These are phyloP conservation scores for Psittacula derbiana DNA, from an alignment of 2,797 vertebrate species.

Conservation along the genomic window DNA sequence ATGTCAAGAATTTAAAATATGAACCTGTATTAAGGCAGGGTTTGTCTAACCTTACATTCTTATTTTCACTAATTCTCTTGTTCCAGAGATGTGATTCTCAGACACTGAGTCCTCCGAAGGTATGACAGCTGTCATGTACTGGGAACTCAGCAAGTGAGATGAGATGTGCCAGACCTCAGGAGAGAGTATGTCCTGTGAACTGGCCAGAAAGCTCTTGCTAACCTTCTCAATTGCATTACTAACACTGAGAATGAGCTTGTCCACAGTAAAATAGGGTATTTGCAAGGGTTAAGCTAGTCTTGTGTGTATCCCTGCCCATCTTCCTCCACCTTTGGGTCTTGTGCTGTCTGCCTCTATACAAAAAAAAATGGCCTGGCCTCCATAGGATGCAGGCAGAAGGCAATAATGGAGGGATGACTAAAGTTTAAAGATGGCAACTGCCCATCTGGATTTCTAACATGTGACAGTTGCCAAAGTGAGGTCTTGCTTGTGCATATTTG, in stretches of 20 bases:
- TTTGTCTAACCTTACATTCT: background rate
- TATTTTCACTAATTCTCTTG: background rate
- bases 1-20: background rate
- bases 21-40: fast-evolving
- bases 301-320: background rate
- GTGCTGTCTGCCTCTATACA: background rate
- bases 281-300: background rate
- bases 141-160: background rate
- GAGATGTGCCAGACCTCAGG: background rate
- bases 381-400: background rate
- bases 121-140: background rate
- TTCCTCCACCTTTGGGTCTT: background rate
- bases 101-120: background rate
- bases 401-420: background rate
- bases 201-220: background rate
- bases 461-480: background rate
- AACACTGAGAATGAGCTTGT: background rate
- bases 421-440: background rate
- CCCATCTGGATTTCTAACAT: too few species aligned
- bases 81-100: background rate
- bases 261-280: background rate
- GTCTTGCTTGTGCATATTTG: background rate
- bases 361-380: background rate
- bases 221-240: background rate
- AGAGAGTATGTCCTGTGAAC: background rate